These are phyloP conservation scores for Amphipyra tragopoginis DNA, from an alignment of 2,888 invertebrate genomes.

Conservation along the genomic window DNA sequence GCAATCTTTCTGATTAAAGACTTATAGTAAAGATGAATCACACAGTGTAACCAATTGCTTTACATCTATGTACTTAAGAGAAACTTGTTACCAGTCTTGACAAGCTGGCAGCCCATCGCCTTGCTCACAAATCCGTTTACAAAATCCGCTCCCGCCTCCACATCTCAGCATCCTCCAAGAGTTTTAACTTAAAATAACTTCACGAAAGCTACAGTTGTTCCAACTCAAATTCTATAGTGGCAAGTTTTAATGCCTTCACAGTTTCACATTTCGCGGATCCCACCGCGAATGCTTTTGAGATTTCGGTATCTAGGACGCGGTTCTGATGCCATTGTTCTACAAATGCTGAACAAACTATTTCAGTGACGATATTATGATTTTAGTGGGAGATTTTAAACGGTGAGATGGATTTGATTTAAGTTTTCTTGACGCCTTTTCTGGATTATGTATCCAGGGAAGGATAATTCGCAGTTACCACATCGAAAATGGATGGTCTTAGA, in stretches of 20 bases:
- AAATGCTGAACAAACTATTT: conserved; percentile 60
- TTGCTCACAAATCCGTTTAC: conserved; percentile 52
- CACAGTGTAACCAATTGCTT: neutral
- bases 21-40: no score
- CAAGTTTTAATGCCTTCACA: conserved; percentile 75
- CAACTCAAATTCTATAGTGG: conserved; percentile 72
- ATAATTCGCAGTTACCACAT: neutral
- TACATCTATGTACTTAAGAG: conserved; percentile 19
- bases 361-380: conserved; percentile 47
- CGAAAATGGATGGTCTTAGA: no score
- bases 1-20: no score
- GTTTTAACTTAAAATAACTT: conserved; percentile 64
- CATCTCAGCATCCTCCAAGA: conserved; percentile 46
- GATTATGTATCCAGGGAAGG: neutral
- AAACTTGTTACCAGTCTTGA: conserved; percentile 36
- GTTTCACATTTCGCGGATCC: conserved; percentile 61
- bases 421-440: neutral
- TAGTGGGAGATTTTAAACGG: conserved; percentile 32
- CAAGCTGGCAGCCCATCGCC: conserved; percentile 33
- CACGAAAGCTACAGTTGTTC: conserved; percentile 66
- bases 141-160: conserved; percentile 46
- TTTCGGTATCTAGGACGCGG: conserved; percentile 63
- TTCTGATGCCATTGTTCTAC: conserved; percentile 62
- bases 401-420: conserved; percentile 1
- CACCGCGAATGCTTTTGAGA: conserved; percentile 63